Conservation (phyloP, 1,140 invertebrate species). For the Eriocheir sinensis region DNA sequence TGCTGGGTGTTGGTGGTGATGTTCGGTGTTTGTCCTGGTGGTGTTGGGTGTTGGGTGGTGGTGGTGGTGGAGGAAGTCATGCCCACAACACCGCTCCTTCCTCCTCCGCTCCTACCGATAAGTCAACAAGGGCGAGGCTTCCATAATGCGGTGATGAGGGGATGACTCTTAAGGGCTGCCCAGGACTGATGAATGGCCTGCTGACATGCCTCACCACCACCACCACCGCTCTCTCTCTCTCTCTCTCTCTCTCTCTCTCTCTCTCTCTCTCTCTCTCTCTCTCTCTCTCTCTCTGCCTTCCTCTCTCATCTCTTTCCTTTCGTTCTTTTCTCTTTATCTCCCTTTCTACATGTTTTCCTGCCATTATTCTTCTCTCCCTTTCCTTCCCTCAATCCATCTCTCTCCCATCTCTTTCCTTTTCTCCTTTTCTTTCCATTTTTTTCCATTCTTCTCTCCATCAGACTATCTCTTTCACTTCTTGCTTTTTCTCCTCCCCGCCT, state of each 20-base stretch:
- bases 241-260: background rate
- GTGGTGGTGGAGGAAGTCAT: background rate
- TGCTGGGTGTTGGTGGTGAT: too few species aligned
- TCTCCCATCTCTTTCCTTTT: background rate
- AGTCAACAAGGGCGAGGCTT: conserved; percentile 49
- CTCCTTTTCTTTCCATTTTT: background rate
- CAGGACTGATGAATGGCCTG: conserved; percentile 60
- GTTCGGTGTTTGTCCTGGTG: too few species aligned
- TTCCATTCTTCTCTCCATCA: background rate
- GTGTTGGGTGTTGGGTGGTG: too few species aligned
- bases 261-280: conserved; percentile 41
- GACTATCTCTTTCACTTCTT: background rate
- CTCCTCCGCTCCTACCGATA: background rate
- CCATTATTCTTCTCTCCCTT: background rate
- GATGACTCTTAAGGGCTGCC: conserved; percentile 61
- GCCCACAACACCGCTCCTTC: background rate
- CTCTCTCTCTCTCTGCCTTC: background rate
- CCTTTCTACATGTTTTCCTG: background rate
- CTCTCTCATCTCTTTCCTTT: conserved; percentile 36
- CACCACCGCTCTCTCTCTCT: conserved; percentile 27
- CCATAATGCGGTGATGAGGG: conserved; percentile 66
- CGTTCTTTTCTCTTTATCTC: conserved; percentile 14
- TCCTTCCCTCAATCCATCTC: background rate
- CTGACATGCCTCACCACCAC: conserved; percentile 59
- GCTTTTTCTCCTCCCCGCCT: background rate